phyloP scores from a whole-genome alignment of 2,797 vertebrate genomes.

The Megalops cyprinoides region DNA sequence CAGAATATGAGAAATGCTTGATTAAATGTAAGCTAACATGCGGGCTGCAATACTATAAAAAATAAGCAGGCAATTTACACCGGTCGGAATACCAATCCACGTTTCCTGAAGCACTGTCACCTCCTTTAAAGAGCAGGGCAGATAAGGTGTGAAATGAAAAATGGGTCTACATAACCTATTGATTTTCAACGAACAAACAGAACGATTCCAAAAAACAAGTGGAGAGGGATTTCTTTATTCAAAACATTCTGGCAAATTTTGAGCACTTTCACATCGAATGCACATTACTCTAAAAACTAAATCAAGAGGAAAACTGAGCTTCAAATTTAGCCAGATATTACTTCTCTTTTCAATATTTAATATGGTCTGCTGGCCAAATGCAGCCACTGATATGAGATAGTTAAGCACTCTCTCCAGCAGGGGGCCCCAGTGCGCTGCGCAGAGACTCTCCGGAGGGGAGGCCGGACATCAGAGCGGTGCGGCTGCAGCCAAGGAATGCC shows the following conservation, averaged over 20 bases:
- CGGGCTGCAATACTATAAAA: constrained; percentile 27
- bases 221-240: neutral
- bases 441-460: constrained; percentile 29
- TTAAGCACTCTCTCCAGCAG: neutral
- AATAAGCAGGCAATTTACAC: constrained; percentile 4
- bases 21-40: neutral
- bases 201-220: neutral
- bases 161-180: neutral
- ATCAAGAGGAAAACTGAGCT: neutral
- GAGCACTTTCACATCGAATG: neutral
- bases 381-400: neutral
- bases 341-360: neutral
- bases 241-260: neutral
- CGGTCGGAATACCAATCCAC: neutral
- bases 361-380: neutral
- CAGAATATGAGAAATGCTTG: neutral
- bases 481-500: constrained; percentile 77
- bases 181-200: neutral
- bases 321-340: too few relatives aligned
- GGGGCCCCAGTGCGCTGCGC: constrained; percentile 31
- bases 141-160: neutral
- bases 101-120: neutral
- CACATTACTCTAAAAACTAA: neutral
- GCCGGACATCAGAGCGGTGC: constrained; percentile 66
- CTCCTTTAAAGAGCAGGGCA: neutral